A percentile compares a stretch with the other conserved stretches of the same genome.
Conservation (phyloP, 2,888 invertebrate genomes). For the Dysmachus trigonus region DNA sequence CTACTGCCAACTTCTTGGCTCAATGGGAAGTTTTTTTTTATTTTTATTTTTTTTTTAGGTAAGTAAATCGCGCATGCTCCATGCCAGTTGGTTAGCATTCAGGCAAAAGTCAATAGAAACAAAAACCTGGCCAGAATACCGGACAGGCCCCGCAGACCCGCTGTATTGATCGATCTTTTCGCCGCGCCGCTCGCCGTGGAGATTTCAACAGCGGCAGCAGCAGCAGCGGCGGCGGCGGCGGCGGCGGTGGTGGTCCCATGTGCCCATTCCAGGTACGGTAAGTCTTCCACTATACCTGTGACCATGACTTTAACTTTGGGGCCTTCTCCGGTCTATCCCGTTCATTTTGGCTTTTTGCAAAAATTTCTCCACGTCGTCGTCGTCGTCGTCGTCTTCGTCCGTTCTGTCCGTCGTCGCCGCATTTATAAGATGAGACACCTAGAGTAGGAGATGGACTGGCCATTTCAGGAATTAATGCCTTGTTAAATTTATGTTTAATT, state of each 20-base stretch:
- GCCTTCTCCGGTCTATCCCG: constrained; percentile 1
- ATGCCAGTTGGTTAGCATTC: constrained; percentile 5
- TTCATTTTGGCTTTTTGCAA: constrained; percentile 27
- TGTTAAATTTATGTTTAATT: constrained; percentile 41
- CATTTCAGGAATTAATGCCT: constrained; percentile 31
- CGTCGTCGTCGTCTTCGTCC: too few relatives aligned
- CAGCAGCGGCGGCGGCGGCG: too few relatives aligned
- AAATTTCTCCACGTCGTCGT: constrained; percentile 36
- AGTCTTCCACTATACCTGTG: constrained; percentile 8
- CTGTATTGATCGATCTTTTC: background rate
- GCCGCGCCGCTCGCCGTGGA: too few relatives aligned
- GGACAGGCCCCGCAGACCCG: background rate
- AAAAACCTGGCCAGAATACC: constrained; percentile 27
- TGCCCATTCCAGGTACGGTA: constrained; percentile 27
- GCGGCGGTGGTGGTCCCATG: too few relatives aligned
- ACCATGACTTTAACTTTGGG: constrained; percentile 32
- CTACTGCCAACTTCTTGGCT: constrained; percentile 9
- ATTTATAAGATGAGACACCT: background rate
- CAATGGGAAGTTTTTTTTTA: constrained; percentile 20
- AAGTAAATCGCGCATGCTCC: constrained; percentile 32
- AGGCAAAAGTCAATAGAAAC: constrained; percentile 34
- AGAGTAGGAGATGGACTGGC: constrained; percentile 20
- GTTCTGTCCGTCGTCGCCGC: too few relatives aligned
- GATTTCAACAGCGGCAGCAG: too few relatives aligned
- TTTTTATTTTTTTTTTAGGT: too few relatives aligned